These are phyloP conservation scores for Vireo altiloquus DNA, from an alignment of 2,113 vertebrate species.

Conservation along the genomic window DNA sequence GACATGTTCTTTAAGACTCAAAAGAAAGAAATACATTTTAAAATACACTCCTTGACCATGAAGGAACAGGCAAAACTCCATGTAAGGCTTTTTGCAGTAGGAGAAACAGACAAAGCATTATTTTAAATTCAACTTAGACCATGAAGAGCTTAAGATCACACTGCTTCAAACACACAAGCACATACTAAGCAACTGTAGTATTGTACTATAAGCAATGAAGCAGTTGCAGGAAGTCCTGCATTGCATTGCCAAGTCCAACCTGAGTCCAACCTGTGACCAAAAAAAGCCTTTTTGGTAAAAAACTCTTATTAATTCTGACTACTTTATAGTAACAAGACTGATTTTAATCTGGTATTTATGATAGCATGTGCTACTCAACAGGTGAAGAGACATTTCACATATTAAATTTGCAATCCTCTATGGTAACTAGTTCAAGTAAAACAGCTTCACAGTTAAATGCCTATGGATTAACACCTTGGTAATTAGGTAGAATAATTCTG, in stretches of 20 bases:
- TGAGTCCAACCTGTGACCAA: not conserved
- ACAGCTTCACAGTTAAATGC: not conserved
- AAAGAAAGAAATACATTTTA: not conserved
- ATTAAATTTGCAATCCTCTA: not conserved
- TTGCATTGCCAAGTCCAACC: not conserved
- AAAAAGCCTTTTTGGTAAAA: not conserved
- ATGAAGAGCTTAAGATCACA: not conserved
- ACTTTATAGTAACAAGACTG: not conserved
- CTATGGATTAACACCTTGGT: not conserved
- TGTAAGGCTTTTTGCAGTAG: not conserved
- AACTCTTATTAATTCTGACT: not conserved
- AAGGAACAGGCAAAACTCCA: not conserved
- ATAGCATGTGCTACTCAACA: not conserved
- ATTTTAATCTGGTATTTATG: not conserved
- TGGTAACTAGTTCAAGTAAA: not conserved
- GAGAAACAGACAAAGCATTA: not conserved
- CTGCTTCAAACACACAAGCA: not conserved
- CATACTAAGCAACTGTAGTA: not conserved
- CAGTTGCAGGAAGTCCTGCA: not conserved
- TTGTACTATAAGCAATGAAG: not conserved
- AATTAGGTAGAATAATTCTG: constrained; percentile 4
- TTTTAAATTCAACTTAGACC: not conserved
- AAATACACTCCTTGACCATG: not conserved
- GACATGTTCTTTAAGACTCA: not conserved
- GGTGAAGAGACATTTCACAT: not conserved